Evolutionary conservation across 2,888 invertebrate genomes (phyloP).

Genomic region (Acrocyrtus sp.): DNA sequence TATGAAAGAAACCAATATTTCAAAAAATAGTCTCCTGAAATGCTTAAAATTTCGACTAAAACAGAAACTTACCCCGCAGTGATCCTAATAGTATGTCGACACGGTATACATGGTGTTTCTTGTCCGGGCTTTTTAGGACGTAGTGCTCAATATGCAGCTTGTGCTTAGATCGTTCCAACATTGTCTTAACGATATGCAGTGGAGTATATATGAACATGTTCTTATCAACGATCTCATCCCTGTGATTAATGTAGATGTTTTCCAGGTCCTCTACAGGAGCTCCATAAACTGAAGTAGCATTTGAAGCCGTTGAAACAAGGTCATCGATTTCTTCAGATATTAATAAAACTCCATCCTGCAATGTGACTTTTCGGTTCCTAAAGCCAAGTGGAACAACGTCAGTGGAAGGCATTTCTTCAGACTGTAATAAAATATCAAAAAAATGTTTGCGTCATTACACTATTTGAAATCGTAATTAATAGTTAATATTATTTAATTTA

Average conservation of each 20-base stretch:
- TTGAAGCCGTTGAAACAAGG: neutral
- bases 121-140: neutral
- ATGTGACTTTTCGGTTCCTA: neutral
- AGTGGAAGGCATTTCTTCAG: too few relatives aligned
- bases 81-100: slow-evolving; percentile 22
- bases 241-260: slow-evolving; percentile 2
- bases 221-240: slow-evolving; percentile 2
- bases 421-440: too few relatives aligned
- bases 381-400: neutral
- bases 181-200: slow-evolving; percentile 13
- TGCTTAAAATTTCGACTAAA: neutral
- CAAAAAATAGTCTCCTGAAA: too few relatives aligned
- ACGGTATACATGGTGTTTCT: slow-evolving; percentile 5
- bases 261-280: slow-evolving; percentile 7
- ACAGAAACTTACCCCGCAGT: slow-evolving; percentile 6
- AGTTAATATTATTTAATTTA: too few relatives aligned
- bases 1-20: neutral
- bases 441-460: too few relatives aligned
- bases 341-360: slow-evolving; percentile 2
- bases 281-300: neutral
- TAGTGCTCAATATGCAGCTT: slow-evolving; percentile 19
- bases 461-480: too few relatives aligned
- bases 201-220: slow-evolving; percentile 21
- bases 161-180: neutral
- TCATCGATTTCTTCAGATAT: neutral